Base-by-base conservation (phyloP, 1,140 invertebrate genomes). In the Zeugodacus cucurbitae region DNA sequence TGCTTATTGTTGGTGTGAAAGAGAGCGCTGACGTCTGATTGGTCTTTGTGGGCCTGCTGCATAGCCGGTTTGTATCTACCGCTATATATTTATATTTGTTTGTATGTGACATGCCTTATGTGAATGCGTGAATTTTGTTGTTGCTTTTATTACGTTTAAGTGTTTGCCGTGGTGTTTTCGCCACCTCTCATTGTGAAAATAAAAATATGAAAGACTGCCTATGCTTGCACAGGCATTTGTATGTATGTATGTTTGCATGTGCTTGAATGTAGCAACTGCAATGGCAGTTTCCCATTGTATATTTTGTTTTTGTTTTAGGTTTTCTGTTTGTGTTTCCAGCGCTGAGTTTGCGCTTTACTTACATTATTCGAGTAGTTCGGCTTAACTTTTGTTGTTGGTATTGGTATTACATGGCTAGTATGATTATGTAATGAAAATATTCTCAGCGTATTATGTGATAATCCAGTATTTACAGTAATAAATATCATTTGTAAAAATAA, bases 211-310 rank as follows among this genome's bases (percentile, higher is more conserved):
- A 54, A 11, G 48, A 10, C 14, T 29, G 4, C 10, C 2, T 26
- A n/a, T 32, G 70, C 32, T 32, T 32, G n/a, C 32, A 78, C n/a
- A 26, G 1, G 4, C 22, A 48, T 1, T 57, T 5, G 1, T 1
- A 86, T 5, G 1, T 54, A 57, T 10, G 26, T 57, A 58, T 20
- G 22, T 4, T 48, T 5, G 44, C 22, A 48, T 41, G 26, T 26
- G 74, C 20, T 3, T 44, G 41, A 37, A 86, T 44, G 82, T 17
- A 86, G 86, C 41, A 57, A 70, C 58, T 58, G 78, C 78, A 62
- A 86, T 78, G 87, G 82, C 78, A 70, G 82, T 86, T n/a, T 74
- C 67, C 32, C 67, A 74, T 37, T 57, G 48, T 86, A 32, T 86
- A 54, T 17, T 54, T 29, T 86, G 26, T 26, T 59, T 57, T 48